These are phyloP conservation scores for Sesia bembeciformis DNA, from an alignment of 2,888 invertebrate genomes.

Conservation along the genomic window DNA sequence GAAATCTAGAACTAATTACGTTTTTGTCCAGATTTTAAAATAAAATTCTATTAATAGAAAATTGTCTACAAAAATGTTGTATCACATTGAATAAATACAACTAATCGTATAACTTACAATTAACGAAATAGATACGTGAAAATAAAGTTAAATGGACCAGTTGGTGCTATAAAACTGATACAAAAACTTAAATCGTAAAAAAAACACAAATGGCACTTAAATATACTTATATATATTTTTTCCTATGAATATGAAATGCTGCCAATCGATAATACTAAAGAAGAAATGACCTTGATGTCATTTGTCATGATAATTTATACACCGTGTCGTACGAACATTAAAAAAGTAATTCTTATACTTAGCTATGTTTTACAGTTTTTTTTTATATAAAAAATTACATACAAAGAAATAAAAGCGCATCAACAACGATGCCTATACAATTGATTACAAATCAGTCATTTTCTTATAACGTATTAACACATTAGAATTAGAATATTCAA, in stretches of 20 bases:
- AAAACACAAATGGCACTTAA: conserved; percentile 28
- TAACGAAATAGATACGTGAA: conserved; percentile 2
- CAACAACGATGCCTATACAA: conserved; percentile 51
- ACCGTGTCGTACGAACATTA: conserved; percentile 2
- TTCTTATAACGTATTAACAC: conserved; percentile 47
- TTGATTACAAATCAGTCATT: conserved; percentile 61
- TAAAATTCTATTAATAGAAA: background rate
- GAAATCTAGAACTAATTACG: no score
- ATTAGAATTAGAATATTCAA: conserved; percentile 1
- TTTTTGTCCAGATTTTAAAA: no score
- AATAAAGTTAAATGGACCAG: background rate
- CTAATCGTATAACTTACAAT: conserved; percentile 2
- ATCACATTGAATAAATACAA: background rate
- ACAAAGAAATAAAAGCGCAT: conserved; percentile 49
- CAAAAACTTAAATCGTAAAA: conserved; percentile 10
- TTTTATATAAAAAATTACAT: conserved; percentile 43
- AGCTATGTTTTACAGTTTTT: conserved; percentile 14
- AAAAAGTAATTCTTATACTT: conserved; percentile 1
- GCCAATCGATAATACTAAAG: conserved; percentile 11
- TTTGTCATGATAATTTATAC: background rate
- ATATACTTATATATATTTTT: conserved; percentile 14
- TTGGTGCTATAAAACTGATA: background rate
- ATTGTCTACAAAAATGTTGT: background rate
- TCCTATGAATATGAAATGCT: conserved; percentile 19
- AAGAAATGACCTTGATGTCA: background rate